Evolutionary conservation across 2,888 invertebrate genomes (phyloP), one percentile per base, ranked within the genome.

Genomic region (Heliconius hortense): DNA sequence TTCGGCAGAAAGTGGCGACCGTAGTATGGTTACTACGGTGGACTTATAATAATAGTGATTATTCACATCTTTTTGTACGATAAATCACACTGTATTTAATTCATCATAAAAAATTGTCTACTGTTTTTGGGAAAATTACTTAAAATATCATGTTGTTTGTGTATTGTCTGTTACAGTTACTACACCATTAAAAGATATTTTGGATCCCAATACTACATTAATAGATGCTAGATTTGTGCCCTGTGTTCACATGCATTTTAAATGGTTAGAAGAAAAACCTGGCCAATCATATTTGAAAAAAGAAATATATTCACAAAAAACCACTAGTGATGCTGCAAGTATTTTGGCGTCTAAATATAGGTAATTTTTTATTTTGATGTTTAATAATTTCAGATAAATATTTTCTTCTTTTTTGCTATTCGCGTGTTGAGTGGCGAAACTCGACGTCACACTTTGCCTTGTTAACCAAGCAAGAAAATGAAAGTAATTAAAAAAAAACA

Each of bases 221-320:
- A 85, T 96, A 15, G 96, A 97, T 85, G 95, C 96, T 15, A 95
- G 96, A 82, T 96, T 96, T 85, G 97, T 98, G 8, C 98, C 98
- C 48, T 96, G 96, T 81, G 97, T 97, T 26, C 94, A 96, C 74
- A 87, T 98, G 86, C 96, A 97, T 89, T 97, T 97, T 85, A 96
- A 96, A 76, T 94, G 95, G 82, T 82, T 92, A 13, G 87, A 91
- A 64, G 85, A 88, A 26, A 85, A 86, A 21, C 85, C 87, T 62
- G 85, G 84, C 31, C 77, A 89, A 69, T 86, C 89, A 67, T 95
- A 94, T 86, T 88, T 97, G 13, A 95, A 95, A 85, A 86, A 94
- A 53, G 95, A 96, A 80, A 89, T 96, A 74, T 94, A 95, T 81
- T 86, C 89, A 26, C 96, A 96, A 84, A 90, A 95, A 77, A 96